Evolutionary conservation across 2,113 vertebrate species (phyloP).

Genomic region (Grammomys surdaster): DNA sequence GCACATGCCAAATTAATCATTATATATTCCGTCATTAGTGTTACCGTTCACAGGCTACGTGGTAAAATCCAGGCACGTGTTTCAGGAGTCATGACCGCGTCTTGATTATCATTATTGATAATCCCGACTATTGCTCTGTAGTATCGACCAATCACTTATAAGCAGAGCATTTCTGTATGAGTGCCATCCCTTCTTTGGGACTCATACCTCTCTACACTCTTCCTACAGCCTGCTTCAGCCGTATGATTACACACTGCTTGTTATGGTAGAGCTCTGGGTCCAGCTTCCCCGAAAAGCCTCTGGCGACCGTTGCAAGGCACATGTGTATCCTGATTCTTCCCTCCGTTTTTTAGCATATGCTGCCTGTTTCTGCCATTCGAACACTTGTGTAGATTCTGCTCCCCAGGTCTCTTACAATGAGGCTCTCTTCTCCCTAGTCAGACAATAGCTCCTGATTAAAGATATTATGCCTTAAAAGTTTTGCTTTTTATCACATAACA

Average conservation of each 20-base stretch:
- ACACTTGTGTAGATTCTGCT: neutral
- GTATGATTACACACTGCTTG: neutral
- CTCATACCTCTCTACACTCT: neutral
- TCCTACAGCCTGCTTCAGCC: accelerated
- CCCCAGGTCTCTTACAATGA: neutral
- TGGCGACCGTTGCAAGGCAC: neutral
- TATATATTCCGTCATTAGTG: neutral
- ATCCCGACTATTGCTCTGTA: neutral
- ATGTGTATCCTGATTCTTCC: neutral
- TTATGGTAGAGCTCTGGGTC: neutral
- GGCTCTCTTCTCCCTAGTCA: neutral
- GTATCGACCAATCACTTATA: neutral
- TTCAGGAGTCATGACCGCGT: neutral
- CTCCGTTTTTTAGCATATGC: neutral
- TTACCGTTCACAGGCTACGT: neutral
- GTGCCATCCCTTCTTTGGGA: neutral
- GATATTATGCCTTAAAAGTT: neutral
- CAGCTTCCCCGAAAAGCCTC: neutral
- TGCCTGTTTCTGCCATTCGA: neutral
- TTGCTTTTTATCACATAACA: neutral
- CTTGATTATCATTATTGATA: neutral
- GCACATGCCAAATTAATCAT: neutral
- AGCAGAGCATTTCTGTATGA: neutral
- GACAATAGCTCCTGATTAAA: slow-evolving; percentile 18
- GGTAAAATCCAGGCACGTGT: neutral